Base-by-base conservation (phyloP, 1,140 invertebrate genomes). In the Hyposmocoma kahamanoa region DNA sequence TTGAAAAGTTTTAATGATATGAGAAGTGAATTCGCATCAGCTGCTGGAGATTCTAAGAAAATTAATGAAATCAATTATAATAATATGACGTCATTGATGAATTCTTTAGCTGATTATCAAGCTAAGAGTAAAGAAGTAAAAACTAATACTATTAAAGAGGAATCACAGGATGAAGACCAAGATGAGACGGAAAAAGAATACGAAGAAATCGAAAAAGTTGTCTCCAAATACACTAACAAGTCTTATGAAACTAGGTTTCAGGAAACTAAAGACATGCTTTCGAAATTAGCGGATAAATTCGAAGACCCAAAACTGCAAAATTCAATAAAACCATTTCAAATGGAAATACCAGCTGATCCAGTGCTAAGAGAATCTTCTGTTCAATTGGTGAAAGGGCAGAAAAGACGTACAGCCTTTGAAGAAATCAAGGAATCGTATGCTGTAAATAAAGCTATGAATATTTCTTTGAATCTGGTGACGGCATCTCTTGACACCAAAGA, bases 191-290 rank as follows among this genome's bases (percentile, higher is more conserved):
- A 82, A 17, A 56, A 65, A 56, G 79, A 85, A 43, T 83, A 67
- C 50, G 65, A 79, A 42, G 67, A 58, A n/a, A 80, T 85, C 22
- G 82, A 85, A 53, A 81, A 76, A 65, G 60, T 68, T 34, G 73
- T 85, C 1, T 72, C 74, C 34, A 60, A 85, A 57, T 73, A 67
- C 20, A 83, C 82, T 4, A 66, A 79, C 42, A 83, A 85, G 54
- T 66, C 79, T 18, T 84, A 83, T 42, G 76, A 83, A 62, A 76
- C 70, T 15, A 64, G 82, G 46, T 85, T 60, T 51, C 62, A 74
- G 50, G 82, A 85, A 55, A 85, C 82, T 2, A 75, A 77, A 48
- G 65, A 75, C 30, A 81, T 83, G 74, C 53, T 85, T 6, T 43
- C 57, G 20, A 67, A 71, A 43, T 43, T 85, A 52, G 82, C 79